These are phyloP conservation scores for Caretta caretta DNA, from an alignment of 2,113 vertebrate species.

Conservation along the genomic window DNA sequence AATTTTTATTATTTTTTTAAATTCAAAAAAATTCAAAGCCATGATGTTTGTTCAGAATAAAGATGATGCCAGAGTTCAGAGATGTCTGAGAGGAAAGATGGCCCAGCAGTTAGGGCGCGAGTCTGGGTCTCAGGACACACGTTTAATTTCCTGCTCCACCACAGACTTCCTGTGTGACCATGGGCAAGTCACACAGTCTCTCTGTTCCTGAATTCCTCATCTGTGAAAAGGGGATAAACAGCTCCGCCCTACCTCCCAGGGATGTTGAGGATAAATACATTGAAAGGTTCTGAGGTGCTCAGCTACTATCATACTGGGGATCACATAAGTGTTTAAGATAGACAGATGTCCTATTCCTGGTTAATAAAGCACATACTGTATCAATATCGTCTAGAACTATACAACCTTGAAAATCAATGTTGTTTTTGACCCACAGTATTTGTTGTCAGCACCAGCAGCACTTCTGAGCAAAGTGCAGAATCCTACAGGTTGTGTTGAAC, in stretches of 20 bases:
- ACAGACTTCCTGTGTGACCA: not conserved
- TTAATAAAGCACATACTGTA: not conserved
- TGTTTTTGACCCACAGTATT: too few species aligned
- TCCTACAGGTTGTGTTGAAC: not conserved
- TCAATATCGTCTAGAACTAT: not conserved
- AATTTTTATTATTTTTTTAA: not conserved
- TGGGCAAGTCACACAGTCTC: not conserved
- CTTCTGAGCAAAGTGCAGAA: not conserved
- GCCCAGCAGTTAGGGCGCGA: rapidly evolving
- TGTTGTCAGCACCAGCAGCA: not conserved
- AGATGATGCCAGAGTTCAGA: constrained; percentile 23
- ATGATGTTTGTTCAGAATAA: not conserved
- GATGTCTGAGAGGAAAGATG: not conserved
- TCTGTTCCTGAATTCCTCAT: not conserved
- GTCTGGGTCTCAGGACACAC: not conserved
- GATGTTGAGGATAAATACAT: not conserved
- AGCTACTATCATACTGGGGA: not conserved
- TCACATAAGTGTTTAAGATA: not conserved
- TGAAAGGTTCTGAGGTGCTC: not conserved
- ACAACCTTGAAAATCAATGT: not conserved
- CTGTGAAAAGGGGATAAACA: not conserved
- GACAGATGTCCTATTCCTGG: not conserved
- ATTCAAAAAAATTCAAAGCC: not conserved
- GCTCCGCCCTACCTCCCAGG: not conserved
- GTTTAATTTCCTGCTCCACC: not conserved